Evolutionary conservation across 2,888 invertebrate species (phyloP).

Genomic region (Perithous albicinctus): DNA sequence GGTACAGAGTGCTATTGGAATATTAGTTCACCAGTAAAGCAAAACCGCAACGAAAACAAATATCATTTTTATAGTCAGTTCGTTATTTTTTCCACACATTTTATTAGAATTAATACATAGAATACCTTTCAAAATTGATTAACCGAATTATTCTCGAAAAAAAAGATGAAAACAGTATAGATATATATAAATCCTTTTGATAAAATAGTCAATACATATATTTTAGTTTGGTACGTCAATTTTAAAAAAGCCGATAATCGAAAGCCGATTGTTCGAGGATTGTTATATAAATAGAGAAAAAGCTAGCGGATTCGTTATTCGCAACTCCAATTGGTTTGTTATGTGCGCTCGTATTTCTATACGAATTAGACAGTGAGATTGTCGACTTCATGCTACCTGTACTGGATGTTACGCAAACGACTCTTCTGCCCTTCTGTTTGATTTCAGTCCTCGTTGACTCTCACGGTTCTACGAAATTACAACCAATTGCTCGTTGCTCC

Average conservation of each 20-base stretch:
- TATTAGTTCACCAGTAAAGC: too few species aligned
- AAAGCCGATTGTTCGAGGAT: background rate
- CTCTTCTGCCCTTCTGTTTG: slow-evolving; percentile 7
- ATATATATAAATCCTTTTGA: background rate
- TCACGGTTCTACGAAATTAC: slow-evolving; percentile 17
- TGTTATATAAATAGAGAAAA: background rate
- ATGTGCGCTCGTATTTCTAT: background rate
- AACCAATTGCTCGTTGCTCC: slow-evolving; percentile 43
- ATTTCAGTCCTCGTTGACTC: slow-evolving; percentile 18
- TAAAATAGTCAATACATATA: background rate
- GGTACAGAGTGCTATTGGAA: background rate
- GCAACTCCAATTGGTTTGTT: background rate
- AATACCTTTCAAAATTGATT: too few species aligned
- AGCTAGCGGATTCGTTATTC: slow-evolving; percentile 12
- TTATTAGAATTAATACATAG: too few species aligned
- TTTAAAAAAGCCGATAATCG: background rate
- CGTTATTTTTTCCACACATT: too few species aligned
- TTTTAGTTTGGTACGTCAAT: background rate
- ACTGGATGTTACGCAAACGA: background rate
- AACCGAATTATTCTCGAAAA: too few species aligned
- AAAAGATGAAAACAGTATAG: too few species aligned
- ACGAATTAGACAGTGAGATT: slow-evolving; percentile 5
- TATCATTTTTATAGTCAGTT: too few species aligned
- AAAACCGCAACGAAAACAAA: too few species aligned
- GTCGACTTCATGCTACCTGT: slow-evolving; percentile 7